Evolutionary conservation across 2,113 vertebrate genomes (phyloP).

Genomic region (Macaca mulatta): DNA sequence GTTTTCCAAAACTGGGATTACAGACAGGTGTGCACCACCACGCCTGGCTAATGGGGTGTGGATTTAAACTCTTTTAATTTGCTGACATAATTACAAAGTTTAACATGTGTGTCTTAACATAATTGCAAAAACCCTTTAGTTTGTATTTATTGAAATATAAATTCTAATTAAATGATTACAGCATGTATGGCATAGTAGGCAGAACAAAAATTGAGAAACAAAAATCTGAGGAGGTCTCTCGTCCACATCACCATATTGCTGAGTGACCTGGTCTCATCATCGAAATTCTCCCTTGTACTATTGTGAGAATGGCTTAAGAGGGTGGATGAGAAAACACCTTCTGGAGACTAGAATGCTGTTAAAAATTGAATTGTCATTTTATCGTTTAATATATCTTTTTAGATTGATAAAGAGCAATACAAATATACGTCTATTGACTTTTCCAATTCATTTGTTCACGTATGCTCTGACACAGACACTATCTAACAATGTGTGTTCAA

Average conservation of each 20-base stretch:
- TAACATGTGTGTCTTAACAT: neutral
- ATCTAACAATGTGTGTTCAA: neutral
- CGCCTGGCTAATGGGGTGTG: neutral
- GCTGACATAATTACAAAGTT: neutral
- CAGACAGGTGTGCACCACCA: neutral
- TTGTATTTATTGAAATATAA: neutral
- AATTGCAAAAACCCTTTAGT: neutral
- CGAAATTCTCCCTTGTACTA: neutral
- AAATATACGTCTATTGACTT: neutral
- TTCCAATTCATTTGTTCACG: neutral
- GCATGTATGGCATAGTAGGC: too few relatives aligned
- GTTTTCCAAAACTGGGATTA: neutral
- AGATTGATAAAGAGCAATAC: neutral
- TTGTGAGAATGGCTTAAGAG: neutral
- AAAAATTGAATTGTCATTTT: neutral
- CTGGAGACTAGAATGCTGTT: neutral
- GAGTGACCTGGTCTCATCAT: fast-evolving
- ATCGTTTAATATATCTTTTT: neutral
- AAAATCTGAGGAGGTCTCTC: neutral
- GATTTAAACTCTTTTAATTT: neutral
- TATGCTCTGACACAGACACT: neutral
- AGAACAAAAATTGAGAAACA: neutral
- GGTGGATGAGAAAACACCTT: neutral
- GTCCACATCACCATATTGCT: neutral
- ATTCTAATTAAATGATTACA: neutral